Base-by-base conservation (phyloP, 2,797 vertebrate species). In the Malacoraja senta region DNA sequence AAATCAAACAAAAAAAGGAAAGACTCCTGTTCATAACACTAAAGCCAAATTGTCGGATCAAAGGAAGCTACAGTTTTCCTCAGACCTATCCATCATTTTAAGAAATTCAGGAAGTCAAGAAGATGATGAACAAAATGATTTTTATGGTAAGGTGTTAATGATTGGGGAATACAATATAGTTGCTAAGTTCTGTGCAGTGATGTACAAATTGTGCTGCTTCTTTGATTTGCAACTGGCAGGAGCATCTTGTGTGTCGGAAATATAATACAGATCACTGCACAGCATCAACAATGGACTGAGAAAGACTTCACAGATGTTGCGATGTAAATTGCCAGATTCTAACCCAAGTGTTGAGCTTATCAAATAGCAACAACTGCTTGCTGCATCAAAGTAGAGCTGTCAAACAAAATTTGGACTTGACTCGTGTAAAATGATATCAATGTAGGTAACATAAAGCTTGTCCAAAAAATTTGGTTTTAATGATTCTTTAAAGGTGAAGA, bases 81-180 rank as follows among this genome's bases (percentile, higher is more conserved):
- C 95, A n/a, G 95, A 95, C 83, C 44, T 94, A 79, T 97, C 95
- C 1, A 94, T 94, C 93, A 94, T 96, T 94, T 77, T 93, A 93
- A 95, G 94, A 24, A 93, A 95, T 91, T 63, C 80, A 0, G 95
- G 94, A 93, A 92, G 35, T 44, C 94, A 94, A 74, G 94, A 94
- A 0, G 94, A 95, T 1, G 96, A 96, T 38, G 96, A 96, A 0
- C 90, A 53, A 13, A 95, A 95, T 1, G 96, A 96, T 78, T 94
- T 93, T 0, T 97, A 96, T 94, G 96, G 97, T 97, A 81, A 94
- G 96, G 96, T 93, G 93, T 94, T 63, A 86, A 65, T 86, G 84
- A 9, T 68, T 17, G 15, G 7, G 44, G 2, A 74, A 35, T 29
- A 12, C 10, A 21, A 3, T 32, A 26, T 26, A 35, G n/a, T 74